These are phyloP conservation scores for Drosophila insularis DNA, from an alignment of 1,140 invertebrate species.

Conservation along the genomic window DNA sequence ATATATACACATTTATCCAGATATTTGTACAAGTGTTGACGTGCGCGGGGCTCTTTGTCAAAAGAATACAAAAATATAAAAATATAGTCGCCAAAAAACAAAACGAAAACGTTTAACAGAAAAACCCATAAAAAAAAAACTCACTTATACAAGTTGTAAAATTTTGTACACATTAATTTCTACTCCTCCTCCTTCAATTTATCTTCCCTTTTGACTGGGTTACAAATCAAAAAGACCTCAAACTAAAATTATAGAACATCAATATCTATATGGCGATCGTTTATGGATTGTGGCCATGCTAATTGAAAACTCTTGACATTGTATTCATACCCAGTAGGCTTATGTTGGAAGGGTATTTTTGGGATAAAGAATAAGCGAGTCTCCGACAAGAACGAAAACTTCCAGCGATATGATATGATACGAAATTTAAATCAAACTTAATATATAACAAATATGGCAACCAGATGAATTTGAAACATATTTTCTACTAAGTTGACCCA, in stretches of 20 bases:
- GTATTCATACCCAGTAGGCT: background rate
- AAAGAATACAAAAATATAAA: constrained; percentile 31
- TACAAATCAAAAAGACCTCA: constrained; percentile 32
- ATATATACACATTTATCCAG: constrained; percentile 1
- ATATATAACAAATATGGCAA: too few relatives aligned
- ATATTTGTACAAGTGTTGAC: constrained; percentile 56
- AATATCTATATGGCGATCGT: constrained; percentile 31
- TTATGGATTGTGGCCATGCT: constrained; percentile 40
- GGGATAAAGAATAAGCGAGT: background rate
- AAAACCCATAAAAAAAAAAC: constrained; percentile 17
- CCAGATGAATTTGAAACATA: too few relatives aligned
- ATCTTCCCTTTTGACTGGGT: background rate
- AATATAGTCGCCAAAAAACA: background rate
- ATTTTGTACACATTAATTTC: background rate
- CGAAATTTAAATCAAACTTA: too few relatives aligned
- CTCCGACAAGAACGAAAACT: too few relatives aligned
- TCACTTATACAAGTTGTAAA: background rate
- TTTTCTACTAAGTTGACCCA: too few relatives aligned
- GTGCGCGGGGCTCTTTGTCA: constrained; percentile 53
- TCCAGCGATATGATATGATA: too few relatives aligned
- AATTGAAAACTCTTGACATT: constrained; percentile 70
- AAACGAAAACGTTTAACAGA: constrained; percentile 18
- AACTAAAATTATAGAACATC: constrained; percentile 15
- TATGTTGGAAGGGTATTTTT: too few relatives aligned
- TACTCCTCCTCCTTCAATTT: background rate